Conservation (phyloP, 2,797 vertebrate genomes). For the Buceros bicornis region DNA sequence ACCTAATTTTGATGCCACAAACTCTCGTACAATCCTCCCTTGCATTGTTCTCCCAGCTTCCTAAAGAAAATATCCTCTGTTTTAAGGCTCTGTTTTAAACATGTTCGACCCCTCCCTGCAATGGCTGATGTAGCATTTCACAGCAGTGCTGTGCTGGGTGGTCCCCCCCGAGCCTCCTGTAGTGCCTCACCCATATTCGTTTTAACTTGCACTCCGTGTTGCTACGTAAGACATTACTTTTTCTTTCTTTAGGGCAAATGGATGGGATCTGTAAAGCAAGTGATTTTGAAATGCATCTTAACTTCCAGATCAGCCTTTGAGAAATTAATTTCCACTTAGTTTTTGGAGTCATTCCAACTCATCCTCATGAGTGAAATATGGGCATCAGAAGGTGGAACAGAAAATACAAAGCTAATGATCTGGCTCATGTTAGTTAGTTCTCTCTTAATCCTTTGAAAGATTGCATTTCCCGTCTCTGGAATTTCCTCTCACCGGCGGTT, state of each 20-base stretch:
- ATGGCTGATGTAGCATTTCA: neutral
- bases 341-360: conserved; percentile 59
- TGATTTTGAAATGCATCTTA: conserved; percentile 55
- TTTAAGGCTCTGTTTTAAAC: neutral
- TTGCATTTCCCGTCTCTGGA: conserved; percentile 54
- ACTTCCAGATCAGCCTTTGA: conserved; percentile 66
- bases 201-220: neutral
- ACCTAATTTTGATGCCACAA: neutral
- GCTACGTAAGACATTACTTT: conserved; percentile 45
- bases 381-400: conserved; percentile 70
- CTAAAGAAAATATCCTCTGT: neutral
- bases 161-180: neutral
- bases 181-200: neutral
- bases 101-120: neutral
- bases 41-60: neutral
- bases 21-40: neutral
- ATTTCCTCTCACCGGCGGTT: conserved; percentile 48
- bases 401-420: conserved; percentile 75
- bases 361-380: conserved; percentile 64
- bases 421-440: conserved; percentile 76
- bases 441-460: conserved; percentile 76
- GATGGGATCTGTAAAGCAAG: conserved; percentile 50
- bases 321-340: conserved; percentile 76
- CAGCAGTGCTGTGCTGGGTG: neutral
- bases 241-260: conserved; percentile 36